Conservation (phyloP, 1,140 invertebrate genomes). For the Anastatus disparis region DNA sequence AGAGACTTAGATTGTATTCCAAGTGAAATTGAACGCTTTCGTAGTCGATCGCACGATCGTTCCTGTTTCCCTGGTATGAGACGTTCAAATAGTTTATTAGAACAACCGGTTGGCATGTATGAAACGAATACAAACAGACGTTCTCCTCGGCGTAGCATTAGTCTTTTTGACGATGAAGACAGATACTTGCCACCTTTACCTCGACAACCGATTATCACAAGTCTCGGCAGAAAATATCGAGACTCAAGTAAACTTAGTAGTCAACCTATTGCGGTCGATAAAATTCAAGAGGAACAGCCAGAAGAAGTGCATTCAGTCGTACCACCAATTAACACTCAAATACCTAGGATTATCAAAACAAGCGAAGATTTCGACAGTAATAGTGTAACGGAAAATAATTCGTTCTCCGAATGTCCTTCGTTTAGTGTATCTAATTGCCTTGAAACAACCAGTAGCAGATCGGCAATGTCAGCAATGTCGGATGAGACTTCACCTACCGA, state of each 20-base stretch:
- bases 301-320: too few species aligned
- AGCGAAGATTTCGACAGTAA: slow-evolving; percentile 13
- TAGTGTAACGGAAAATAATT: slow-evolving; percentile 29
- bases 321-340: not conserved
- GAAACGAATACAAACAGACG: slow-evolving; percentile 25
- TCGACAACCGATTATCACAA: slow-evolving; percentile 25
- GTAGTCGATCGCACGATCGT: slow-evolving; percentile 45
- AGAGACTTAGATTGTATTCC: not conserved
- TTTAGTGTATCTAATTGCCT: slow-evolving; percentile 43
- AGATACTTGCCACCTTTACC: slow-evolving; percentile 10
- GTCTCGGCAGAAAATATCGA: slow-evolving; percentile 48
- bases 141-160: slow-evolving; percentile 54
- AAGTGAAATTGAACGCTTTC: slow-evolving; percentile 44
- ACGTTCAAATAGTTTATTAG: slow-evolving; percentile 55
- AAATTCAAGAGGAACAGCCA: slow-evolving; percentile 59
- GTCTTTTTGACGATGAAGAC: slow-evolving; percentile 58
- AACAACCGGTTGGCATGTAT: slow-evolving; percentile 38
- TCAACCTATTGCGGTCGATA: slow-evolving; percentile 50
- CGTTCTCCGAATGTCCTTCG: slow-evolving; percentile 46
- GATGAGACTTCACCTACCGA: slow-evolving; percentile 56
- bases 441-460: slow-evolving; percentile 46
- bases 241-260: slow-evolving; percentile 43
- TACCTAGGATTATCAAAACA: not conserved
- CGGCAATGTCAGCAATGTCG: slow-evolving; percentile 49
- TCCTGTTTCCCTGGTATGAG: slow-evolving; percentile 17